A percentile compares a stretch with the other conserved stretches of the same genome.
phyloP scores from a whole-genome alignment of 2,797 vertebrate genomes.

The Enteromius trimaculatus region DNA sequence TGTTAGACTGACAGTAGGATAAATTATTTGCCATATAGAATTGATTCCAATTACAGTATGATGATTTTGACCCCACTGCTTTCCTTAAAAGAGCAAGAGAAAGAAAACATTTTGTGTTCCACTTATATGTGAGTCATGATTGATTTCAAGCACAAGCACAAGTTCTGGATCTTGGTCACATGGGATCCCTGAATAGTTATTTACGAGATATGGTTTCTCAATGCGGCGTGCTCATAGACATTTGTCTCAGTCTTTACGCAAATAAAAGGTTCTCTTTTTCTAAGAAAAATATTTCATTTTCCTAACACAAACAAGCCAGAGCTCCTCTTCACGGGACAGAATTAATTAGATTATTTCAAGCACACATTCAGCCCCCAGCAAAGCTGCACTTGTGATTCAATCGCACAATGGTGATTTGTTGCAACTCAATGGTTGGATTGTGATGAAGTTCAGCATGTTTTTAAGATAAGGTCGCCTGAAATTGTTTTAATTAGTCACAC shows the following conservation, averaged over 20 bases:
- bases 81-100: constrained; percentile 48
- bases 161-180: constrained; percentile 60
- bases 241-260: constrained; percentile 17
- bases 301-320: constrained; percentile 77
- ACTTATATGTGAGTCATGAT: constrained; percentile 58
- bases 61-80: constrained; percentile 53
- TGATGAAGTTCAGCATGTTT: constrained; percentile 77
- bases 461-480: constrained; percentile 86
- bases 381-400: constrained; percentile 82
- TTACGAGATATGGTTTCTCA: constrained; percentile 41
- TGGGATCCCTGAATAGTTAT: constrained; percentile 54
- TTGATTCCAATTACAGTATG: constrained; percentile 44
- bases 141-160: constrained; percentile 58
- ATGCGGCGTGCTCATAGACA: constrained; percentile 11
- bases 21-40: constrained; percentile 40
- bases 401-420: constrained; percentile 79
- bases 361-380: constrained; percentile 78
- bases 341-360: constrained; percentile 83
- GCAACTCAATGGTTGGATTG: constrained; percentile 78
- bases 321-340: constrained; percentile 69
- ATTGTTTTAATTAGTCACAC: constrained; percentile 96
- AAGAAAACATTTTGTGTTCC: constrained; percentile 65
- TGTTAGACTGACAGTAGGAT: constrained; percentile 45
- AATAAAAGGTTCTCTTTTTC: constrained; percentile 49
- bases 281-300: constrained; percentile 80